Percentiles rank a stretch among this genome's conserved stretches.
phyloP scores from a whole-genome alignment of 2,797 vertebrate species.

The Scolopax bukidnonensis region DNA sequence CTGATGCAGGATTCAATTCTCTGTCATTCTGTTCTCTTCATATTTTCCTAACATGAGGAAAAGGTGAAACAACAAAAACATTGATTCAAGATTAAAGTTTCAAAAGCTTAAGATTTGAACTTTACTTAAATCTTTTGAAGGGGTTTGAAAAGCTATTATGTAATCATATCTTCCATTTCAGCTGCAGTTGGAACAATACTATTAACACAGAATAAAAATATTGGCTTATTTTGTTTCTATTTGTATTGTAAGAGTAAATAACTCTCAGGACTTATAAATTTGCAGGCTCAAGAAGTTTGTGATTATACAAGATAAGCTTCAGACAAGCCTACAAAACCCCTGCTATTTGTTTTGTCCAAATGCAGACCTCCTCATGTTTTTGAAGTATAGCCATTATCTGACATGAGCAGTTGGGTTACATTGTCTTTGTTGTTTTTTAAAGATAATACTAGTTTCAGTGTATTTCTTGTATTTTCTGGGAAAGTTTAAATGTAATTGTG shows the following conservation, averaged over 20 bases:
- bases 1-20: not conserved
- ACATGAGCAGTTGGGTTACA: not conserved
- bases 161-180: not conserved
- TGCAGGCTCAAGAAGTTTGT: not conserved
- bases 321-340: not conserved
- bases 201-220: not conserved
- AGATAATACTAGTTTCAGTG: not conserved
- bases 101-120: conserved; percentile 13
- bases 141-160: not conserved
- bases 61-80: not conserved
- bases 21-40: not conserved
- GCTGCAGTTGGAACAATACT: not conserved
- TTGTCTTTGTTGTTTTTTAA: not conserved
- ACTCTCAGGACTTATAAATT: not conserved
- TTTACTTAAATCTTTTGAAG: conserved; percentile 19
- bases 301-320: not conserved
- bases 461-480: not conserved
- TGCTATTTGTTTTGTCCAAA: not conserved
- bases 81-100: not conserved
- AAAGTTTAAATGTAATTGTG: not conserved
- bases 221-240: not conserved
- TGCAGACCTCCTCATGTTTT: not conserved
- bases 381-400: not conserved
- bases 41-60: not conserved
- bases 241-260: not conserved